Evolutionary conservation across 1,140 invertebrate genomes (phyloP), one percentile per base, ranked within the genome.

Genomic region (Oscheius sp.): DNA sequence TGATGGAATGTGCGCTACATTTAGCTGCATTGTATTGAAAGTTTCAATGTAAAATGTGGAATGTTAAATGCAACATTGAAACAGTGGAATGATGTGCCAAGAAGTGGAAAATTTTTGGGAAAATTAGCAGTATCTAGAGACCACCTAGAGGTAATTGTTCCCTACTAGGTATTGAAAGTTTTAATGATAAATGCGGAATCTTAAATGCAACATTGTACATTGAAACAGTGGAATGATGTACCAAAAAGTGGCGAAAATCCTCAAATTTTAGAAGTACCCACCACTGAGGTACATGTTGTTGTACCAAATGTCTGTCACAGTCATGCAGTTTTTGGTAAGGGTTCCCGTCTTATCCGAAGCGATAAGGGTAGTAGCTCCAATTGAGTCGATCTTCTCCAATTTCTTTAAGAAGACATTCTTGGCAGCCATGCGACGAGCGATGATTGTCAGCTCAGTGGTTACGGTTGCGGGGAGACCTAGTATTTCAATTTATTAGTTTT

Each of bases 331-430:
- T 85, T 94, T 93, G 0, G 97, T 99, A 36, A 99, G 88, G 0
- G 97, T 99, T 34, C 97, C 97, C 29, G 96, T 99, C 88, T 99
- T 99, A 87, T 99, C 96, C 1, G 93, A 97, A 86, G 95, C 98
- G 70, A 99, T 74, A 1, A 78, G n/a, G 20, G 70, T 78, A 29
- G 73, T 69, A 13, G 72, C 64, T 36, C 86, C 86, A 68, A 87
- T 67, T 52, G 86, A 86, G 79, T 87, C 87, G 23, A 87, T 86
- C 69, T 85, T 84, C 31, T 86, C 85, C 36, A 87, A 67, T 75
- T 87, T 68, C 73, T 87, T 87, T n/a, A 87, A 84, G 58, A 87
- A 87, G 36, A 85, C 85, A 73, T 86, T 86, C 65, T 82, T 80
- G 49, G 84, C 85, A 7, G 86, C 86, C 86, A 87, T 87, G 64